Evolutionary conservation across 2,113 vertebrate species (phyloP).

Genomic region (Pseudopipra pipra): DNA sequence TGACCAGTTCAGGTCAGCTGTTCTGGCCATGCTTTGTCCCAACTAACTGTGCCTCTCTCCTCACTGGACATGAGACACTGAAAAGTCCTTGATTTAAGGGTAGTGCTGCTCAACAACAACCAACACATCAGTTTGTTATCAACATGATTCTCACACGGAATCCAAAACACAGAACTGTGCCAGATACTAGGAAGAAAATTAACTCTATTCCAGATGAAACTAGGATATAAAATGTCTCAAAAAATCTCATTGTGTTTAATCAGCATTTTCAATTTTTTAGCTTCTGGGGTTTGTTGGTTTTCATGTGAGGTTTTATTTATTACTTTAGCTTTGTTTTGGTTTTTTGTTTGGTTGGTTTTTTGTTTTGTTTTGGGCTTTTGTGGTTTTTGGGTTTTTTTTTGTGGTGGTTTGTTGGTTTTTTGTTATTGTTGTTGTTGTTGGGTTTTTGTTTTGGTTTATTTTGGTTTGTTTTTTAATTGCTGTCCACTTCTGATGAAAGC

Average conservation of each 20-base stretch:
- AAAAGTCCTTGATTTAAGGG: not conserved
- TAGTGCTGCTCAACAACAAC: not conserved
- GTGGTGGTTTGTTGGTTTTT: not conserved
- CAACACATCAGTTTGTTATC: not conserved
- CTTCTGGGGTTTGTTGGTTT: not conserved
- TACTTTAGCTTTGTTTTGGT: rapidly evolving
- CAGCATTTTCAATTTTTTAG: not conserved
- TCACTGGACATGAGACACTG: not conserved
- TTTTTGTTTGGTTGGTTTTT: not conserved
- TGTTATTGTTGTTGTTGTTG: too few species aligned
- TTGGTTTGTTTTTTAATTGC: not conserved
- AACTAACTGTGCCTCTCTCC: not conserved
- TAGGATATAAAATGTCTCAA: not conserved
- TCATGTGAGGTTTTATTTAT: too few species aligned
- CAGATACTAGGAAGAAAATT: not conserved
- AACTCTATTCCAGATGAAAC: not conserved
- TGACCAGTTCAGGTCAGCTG: not conserved
- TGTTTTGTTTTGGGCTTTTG: not conserved
- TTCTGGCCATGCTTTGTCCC: not conserved
- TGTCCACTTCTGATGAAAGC: not conserved
- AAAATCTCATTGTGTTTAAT: not conserved
- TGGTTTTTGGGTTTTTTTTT: not conserved
- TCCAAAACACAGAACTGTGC: not conserved
- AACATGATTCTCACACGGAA: not conserved
- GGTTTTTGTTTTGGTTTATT: not conserved